Evolutionary conservation across 1,140 invertebrate species (phyloP).

Genomic region (Diorhabda elongata): DNA sequence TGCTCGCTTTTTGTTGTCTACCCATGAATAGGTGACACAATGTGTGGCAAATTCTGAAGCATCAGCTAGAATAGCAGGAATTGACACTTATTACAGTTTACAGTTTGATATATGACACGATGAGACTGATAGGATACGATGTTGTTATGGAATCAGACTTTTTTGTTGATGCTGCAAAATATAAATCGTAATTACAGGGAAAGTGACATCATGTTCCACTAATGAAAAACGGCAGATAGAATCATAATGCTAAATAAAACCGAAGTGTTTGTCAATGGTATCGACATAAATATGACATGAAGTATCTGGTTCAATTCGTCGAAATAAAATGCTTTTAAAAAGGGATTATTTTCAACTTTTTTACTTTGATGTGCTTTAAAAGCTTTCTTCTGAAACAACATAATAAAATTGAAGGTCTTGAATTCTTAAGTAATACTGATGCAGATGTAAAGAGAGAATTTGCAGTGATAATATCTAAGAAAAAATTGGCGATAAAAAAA

Average conservation of each 20-base stretch:
- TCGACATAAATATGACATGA: no score
- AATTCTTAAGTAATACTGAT: no score
- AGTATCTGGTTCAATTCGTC: no score
- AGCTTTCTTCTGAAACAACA: no score
- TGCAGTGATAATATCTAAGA: no score
- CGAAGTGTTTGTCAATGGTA: no score
- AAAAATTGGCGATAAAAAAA: no score
- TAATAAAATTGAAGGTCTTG: no score
- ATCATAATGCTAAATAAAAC: background rate
- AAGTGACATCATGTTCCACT: background rate
- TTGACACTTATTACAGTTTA: constrained; percentile 2
- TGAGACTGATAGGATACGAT: background rate
- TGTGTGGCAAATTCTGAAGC: background rate
- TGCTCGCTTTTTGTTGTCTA: background rate
- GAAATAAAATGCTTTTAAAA: no score
- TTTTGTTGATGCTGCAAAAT: background rate
- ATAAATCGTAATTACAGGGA: background rate
- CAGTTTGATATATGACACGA: background rate
- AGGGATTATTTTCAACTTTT: no score
- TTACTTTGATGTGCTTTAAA: no score
- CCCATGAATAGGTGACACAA: background rate
- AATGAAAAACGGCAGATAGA: background rate
- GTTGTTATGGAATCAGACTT: constrained; percentile 2
- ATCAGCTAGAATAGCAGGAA: background rate
- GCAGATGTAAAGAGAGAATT: no score